Conservation (phyloP, 2,888 invertebrate species). For the Dasysyrphus albostriatus region DNA sequence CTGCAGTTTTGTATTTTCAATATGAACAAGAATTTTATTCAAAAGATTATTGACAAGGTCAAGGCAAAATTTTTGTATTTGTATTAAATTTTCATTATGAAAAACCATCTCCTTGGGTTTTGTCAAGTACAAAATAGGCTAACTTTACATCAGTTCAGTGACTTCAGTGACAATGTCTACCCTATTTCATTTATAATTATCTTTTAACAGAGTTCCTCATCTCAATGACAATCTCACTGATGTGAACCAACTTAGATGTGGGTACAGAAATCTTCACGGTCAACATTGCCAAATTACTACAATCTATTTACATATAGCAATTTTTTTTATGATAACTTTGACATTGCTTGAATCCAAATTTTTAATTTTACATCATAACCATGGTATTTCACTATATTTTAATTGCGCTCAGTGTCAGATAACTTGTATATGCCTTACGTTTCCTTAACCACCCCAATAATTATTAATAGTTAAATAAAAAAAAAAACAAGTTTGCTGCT, state of each 20-base stretch:
- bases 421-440: constrained; percentile 36
- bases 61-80: background rate
- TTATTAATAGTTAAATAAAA: constrained; percentile 39
- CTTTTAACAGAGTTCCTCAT: background rate
- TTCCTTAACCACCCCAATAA: constrained; percentile 54
- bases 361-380: constrained; percentile 8
- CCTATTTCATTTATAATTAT: background rate
- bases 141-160: background rate
- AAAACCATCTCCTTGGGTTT: background rate
- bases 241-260: constrained; percentile 9
- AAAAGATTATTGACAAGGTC: too few relatives aligned
- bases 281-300: constrained; percentile 45
- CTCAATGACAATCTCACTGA: constrained; percentile 34
- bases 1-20: too few relatives aligned
- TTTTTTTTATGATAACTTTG: constrained; percentile 52
- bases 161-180: background rate
- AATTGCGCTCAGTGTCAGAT: constrained; percentile 50
- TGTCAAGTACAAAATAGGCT: background rate
- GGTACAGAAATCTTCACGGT: constrained; percentile 40
- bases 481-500: constrained; percentile 48
- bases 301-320: background rate
- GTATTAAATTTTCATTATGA: background rate
- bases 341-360: constrained; percentile 33
- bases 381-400: constrained; percentile 8
- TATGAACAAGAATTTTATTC: too few relatives aligned